Conservation (phyloP, 2,113 vertebrate species). For the Machaerirhynchus nigripectus region DNA sequence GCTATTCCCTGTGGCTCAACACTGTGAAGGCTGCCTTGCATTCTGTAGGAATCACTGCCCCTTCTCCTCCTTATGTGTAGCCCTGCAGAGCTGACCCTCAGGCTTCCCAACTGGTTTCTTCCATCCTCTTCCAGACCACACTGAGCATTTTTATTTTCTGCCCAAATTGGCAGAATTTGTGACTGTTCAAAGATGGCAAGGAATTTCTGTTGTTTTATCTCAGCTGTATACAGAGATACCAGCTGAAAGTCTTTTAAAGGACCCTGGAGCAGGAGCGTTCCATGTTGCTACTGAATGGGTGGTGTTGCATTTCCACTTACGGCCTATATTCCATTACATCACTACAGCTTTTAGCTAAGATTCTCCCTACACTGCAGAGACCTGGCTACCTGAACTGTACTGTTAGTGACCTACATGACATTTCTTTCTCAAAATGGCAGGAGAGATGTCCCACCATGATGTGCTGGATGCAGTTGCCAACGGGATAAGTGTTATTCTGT, state of each 20-base stretch:
- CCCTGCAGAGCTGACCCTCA: neutral
- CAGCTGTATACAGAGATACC: neutral
- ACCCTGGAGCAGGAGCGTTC: neutral
- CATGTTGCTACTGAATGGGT: neutral
- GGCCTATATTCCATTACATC: neutral
- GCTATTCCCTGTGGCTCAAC: neutral
- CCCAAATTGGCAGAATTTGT: neutral
- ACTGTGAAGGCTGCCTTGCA: neutral
- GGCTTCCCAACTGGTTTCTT: neutral
- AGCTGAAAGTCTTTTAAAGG: neutral
- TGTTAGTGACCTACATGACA: neutral
- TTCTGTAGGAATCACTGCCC: neutral
- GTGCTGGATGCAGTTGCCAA: slow-evolving; percentile 84
- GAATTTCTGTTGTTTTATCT: neutral
- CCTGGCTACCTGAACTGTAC: neutral
- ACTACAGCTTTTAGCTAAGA: neutral
- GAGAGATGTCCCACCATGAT: slow-evolving; percentile 97
- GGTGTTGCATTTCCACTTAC: rapidly evolving
- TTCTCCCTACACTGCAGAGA: neutral
- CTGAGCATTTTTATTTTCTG: neutral
- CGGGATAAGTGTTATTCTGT: slow-evolving; percentile 88
- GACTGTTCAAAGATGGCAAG: neutral
- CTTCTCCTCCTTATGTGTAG: neutral
- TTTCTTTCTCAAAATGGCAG: slow-evolving; percentile 66
- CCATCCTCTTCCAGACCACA: neutral